Evolutionary conservation across 2,888 invertebrate species (phyloP).

Genomic region (Gisinianus flammeolus): DNA sequence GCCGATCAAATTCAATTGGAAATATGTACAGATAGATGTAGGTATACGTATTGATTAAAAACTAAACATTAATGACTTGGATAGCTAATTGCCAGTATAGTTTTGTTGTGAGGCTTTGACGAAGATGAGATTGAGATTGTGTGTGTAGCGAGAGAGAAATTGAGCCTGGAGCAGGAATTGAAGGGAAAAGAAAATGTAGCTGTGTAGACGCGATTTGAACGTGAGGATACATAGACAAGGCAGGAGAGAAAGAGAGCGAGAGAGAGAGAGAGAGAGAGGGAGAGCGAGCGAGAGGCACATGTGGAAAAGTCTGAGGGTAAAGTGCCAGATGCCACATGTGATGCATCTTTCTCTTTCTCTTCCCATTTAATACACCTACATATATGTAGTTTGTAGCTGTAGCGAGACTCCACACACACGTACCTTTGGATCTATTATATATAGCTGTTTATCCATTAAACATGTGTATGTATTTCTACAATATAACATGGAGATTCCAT

Average conservation of each 20-base stretch:
- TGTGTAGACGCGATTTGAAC: neutral
- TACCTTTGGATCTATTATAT: neutral
- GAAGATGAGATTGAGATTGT: no score
- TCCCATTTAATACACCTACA: neutral
- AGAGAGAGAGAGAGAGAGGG: neutral
- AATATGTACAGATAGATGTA: no score
- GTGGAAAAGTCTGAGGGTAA: slow-evolving; percentile 57
- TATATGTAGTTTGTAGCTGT: neutral
- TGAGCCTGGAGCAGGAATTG: neutral
- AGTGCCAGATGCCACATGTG: slow-evolving; percentile 53
- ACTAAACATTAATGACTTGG: no score
- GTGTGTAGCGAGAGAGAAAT: neutral
- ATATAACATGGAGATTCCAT: neutral
- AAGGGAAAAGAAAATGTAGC: neutral
- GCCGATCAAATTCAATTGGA: no score
- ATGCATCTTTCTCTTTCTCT: neutral
- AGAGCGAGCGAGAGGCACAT: slow-evolving; percentile 41
- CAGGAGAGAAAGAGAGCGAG: neutral
- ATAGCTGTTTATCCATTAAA: slow-evolving; percentile 1
- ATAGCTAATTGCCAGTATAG: neutral
- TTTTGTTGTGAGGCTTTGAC: neutral
- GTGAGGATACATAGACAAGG: neutral
- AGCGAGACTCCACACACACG: neutral
- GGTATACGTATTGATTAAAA: no score
- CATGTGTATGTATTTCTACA: neutral